Evolutionary conservation across 2,113 vertebrate genomes (phyloP), one percentile per base, ranked within the genome.

Genomic region (Rhinolophus sinicus): DNA sequence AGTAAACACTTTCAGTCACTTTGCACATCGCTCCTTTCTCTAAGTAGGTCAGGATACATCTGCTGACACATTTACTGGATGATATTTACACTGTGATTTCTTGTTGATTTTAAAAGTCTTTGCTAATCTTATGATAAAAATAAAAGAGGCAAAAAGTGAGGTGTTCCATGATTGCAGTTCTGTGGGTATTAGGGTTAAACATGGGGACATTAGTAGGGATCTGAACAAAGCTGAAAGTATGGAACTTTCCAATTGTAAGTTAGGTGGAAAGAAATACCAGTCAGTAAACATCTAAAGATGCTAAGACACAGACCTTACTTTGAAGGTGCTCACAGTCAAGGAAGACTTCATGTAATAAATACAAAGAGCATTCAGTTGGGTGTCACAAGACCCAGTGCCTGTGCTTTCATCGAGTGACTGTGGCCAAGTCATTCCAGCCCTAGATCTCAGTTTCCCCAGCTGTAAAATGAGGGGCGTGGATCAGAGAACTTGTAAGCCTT

Each of bases 61-160:
- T 47, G 21, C 30, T 64, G 69, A 75, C 28, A 54, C 33, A 89
- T 89, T 95, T 69, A 33, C 22, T 73, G 8, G 72, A n/a, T 90
- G 22, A 40, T 60, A 12, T 64, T 90, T 93, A 26, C 52, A 77
- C 58, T 40, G 40, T 80, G 81, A 94, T 77, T 77, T 78, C 56
- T 93, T 96, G 6, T 73, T 92, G 77, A 67, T 60, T 93, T 95
- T 84, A 64, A 78, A 84, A 28, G 40, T 58, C 47, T 78, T 88
- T 95, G 64, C 4, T 22, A 85, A 72, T 94, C 69, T 94, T 69
- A 47, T 90, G 80, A 15, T 86, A 72, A 96, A 95, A 64, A 58
- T 64, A 47, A 75, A 92, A 47, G 58, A 60, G 28, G 26, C 13
- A n/a, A 28, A 85, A 96, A 15, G 77, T 8, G 30, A 13, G 33